Evolutionary conservation across 2,888 invertebrate genomes (phyloP).

Genomic region (Diloba caeruleocephala): DNA sequence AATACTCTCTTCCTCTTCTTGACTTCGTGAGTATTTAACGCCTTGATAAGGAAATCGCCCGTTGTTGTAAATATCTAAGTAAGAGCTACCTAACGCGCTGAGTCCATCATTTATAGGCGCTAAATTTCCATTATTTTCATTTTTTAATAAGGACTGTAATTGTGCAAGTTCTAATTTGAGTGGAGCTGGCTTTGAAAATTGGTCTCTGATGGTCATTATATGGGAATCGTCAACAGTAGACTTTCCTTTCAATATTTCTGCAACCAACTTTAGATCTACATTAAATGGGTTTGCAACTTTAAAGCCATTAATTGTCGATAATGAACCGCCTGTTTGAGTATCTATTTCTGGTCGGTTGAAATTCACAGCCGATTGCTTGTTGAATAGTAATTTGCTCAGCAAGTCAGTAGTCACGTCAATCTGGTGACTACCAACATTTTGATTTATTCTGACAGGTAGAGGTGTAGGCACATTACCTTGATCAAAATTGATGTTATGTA

Average conservation of each 20-base stretch:
- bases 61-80: constrained; percentile 75
- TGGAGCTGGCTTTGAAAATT: constrained; percentile 70
- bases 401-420: constrained; percentile 77
- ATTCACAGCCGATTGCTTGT: constrained; percentile 68
- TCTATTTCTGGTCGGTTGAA: constrained; percentile 76
- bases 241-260: constrained; percentile 85
- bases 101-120: constrained; percentile 67
- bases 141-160: constrained; percentile 77
- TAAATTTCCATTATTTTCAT: constrained; percentile 70
- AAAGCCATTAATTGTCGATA: constrained; percentile 84
- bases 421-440: constrained; percentile 82
- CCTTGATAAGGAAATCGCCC: constrained; percentile 80
- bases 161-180: constrained; percentile 78
- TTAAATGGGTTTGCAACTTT: constrained; percentile 87
- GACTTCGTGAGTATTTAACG: constrained; percentile 83
- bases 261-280: constrained; percentile 83
- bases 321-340: constrained; percentile 62
- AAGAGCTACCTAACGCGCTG: constrained; percentile 69
- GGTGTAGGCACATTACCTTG: constrained; percentile 72
- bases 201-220: constrained; percentile 72
- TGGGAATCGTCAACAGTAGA: constrained; percentile 74
- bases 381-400: constrained; percentile 73
- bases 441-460: constrained; percentile 78
- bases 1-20: constrained; percentile 83
- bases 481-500: constrained; percentile 75